Evolutionary conservation across 2,797 vertebrate species (phyloP), one percentile per base, ranked within the genome.

Genomic region (Onychomys torridus): DNA sequence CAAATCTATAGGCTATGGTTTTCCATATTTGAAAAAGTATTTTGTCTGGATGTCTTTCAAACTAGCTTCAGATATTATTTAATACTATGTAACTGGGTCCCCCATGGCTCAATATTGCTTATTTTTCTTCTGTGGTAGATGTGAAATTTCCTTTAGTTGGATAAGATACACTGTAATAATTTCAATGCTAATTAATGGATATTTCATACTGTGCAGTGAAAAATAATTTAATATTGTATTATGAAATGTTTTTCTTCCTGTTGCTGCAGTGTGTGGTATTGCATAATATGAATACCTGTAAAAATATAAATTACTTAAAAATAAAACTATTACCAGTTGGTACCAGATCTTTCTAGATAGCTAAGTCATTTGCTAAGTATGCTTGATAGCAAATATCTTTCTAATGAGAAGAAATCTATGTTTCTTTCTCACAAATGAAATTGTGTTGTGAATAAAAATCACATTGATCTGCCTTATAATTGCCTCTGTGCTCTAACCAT

Each of bases 221-320:
- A 98, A 95, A 98, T 97, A 97, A 98, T 98, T 98, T 98, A 98
- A 99, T 98, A 98, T 98, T 98, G 98, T 99, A 98, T 98, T 98
- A 98, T 98, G 97, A 98, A 99, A 98, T 99, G 98, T 98, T 98
- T 98, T 98, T 97, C 98, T 98, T 98, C 98, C 98, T 98, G 98
- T 98, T 97, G 91, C 98, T 96, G 98, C 98, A 98, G 98, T 99
- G 98, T 99, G 98, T 98, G 98, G 98, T 98, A 98, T 98, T 99
- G 98, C 98, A 98, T 98, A 98, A 98, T 98, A 98, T 98, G 98
- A 98, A 99, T 98, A 99, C 98, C 98, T 99, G 98, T 99, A 98
- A 99, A 99, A 98, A 98, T 98, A 98, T 98, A 99, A 97, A 99
- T 97, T 96, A 97, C 97, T 96, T 98, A 97, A 98, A 97, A 98